phyloP scores from a whole-genome alignment of 2,888 invertebrate species.

The Aproaerema taeniolella region DNA sequence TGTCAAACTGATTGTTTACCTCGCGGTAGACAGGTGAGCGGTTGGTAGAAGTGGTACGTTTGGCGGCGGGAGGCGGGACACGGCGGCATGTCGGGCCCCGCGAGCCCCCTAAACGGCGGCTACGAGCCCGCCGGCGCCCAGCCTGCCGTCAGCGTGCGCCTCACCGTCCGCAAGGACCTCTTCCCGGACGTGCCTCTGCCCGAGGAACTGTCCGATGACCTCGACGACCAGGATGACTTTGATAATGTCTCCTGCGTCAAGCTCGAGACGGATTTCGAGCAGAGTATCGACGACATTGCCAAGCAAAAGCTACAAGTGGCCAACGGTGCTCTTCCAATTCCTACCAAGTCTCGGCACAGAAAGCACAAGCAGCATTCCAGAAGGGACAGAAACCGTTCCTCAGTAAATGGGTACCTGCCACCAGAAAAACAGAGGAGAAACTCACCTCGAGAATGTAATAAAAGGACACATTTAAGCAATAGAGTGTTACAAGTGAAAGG shows the following conservation, averaged over 20 bases:
- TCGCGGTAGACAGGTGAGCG: conserved; percentile 73
- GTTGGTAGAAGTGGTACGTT: conserved; percentile 69
- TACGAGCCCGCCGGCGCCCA: conserved; percentile 53
- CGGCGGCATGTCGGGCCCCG: conserved; percentile 68
- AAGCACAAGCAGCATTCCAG: conserved; percentile 65
- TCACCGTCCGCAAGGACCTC: conserved; percentile 71
- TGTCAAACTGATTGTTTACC: conserved; percentile 78
- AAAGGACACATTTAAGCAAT: conserved; percentile 52
- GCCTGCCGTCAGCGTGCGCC: conserved; percentile 45
- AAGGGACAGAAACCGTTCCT: conserved; percentile 44
- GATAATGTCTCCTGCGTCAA: conserved; percentile 59
- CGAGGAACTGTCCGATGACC: conserved; percentile 36
- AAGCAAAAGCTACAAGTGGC: conserved; percentile 53
- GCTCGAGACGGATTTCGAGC: conserved; percentile 72
- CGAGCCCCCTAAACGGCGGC: conserved; percentile 71
- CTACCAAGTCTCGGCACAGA: conserved; percentile 52
- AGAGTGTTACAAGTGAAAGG: conserved; percentile 62
- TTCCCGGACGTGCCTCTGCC: conserved; percentile 56
- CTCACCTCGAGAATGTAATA: conserved; percentile 38
- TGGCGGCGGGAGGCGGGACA: conserved; percentile 64
- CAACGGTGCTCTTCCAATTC: conserved; percentile 52
- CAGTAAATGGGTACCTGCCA: conserved; percentile 54
- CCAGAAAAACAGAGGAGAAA: conserved; percentile 62
- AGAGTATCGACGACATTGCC: conserved; percentile 70
- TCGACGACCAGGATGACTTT: conserved; percentile 42